Evolutionary conservation across 2,797 vertebrate species (phyloP).

Genomic region (Peromyscus nudipes): DNA sequence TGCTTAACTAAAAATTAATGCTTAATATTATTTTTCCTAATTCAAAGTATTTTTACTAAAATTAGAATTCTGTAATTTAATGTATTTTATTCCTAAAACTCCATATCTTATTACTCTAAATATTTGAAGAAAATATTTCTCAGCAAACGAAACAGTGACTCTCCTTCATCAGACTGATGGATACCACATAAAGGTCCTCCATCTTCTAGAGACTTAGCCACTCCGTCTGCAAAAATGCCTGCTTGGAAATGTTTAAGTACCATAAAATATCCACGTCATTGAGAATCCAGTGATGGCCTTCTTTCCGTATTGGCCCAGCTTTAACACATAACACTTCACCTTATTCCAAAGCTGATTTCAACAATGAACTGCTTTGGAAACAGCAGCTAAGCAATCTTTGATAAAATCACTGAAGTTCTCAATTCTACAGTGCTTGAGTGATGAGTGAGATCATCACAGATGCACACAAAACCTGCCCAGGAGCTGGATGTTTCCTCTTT

Average conservation of each 20-base stretch:
- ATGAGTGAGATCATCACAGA: slow-evolving; percentile 39
- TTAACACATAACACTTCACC: background rate
- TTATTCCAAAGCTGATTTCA: slow-evolving; percentile 35
- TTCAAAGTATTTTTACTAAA: slow-evolving; percentile 28
- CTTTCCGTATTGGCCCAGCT: background rate
- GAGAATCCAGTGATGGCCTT: background rate
- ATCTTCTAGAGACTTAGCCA: slow-evolving; percentile 10
- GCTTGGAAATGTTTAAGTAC: background rate
- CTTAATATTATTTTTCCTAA: background rate
- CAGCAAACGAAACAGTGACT: background rate
- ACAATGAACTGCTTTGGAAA: slow-evolving; percentile 19
- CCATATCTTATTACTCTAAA: slow-evolving; percentile 20
- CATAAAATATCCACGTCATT: background rate
- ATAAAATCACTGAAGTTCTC: slow-evolving; percentile 62
- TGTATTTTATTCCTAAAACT: background rate
- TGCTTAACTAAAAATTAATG: slow-evolving; percentile 27
- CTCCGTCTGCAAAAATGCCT: background rate
- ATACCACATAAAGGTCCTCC: background rate
- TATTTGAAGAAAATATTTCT: slow-evolving; percentile 2
- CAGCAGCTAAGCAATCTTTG: slow-evolving; percentile 49
- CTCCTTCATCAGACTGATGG: background rate
- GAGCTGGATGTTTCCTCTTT: slow-evolving; percentile 9
- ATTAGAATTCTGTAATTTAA: background rate
- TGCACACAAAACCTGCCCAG: background rate
- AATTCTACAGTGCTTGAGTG: slow-evolving; percentile 24